These are phyloP conservation scores for Aptenodytes forsteri DNA, from an alignment of 2,113 vertebrate species.

Conservation along the genomic window DNA sequence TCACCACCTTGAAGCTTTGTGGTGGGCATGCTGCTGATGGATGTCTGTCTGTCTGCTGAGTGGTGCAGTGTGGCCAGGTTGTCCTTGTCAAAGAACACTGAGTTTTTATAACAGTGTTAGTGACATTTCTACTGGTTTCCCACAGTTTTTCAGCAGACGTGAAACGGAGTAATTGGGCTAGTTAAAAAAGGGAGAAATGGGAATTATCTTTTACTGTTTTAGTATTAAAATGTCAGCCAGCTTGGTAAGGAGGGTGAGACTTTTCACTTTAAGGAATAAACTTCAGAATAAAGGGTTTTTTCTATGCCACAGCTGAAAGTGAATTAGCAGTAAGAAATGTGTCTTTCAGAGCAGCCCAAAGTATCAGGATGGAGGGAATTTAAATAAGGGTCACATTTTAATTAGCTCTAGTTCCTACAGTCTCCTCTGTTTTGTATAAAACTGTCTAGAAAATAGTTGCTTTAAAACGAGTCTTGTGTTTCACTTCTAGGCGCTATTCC, in stretches of 20 bases:
- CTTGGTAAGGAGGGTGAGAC: not conserved
- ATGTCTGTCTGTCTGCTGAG: not conserved
- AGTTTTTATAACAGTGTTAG: fast-evolving
- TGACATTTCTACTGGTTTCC: not conserved
- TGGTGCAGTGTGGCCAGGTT: not conserved
- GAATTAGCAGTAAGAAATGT: not conserved
- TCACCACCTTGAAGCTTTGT: not conserved
- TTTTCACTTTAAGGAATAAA: not conserved
- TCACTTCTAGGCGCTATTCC: not conserved
- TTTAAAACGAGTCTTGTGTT: not conserved
- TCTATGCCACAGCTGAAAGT: not conserved
- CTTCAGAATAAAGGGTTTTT: not conserved
- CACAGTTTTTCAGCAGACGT: not conserved
- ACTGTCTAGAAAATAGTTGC: not conserved
- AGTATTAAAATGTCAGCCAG: not conserved
- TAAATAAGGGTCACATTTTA: not conserved
- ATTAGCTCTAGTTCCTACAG: not conserved
- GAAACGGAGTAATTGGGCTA: not conserved
- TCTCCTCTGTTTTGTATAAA: not conserved
- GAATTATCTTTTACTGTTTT: not conserved
- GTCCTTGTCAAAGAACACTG: not conserved
- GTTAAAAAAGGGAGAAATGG: not conserved
- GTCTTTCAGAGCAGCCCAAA: not conserved
- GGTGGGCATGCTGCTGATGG: not conserved
- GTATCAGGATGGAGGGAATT: not conserved